phyloP scores from a whole-genome alignment of 2,797 vertebrate genomes.

The Xenentodon cancila region DNA sequence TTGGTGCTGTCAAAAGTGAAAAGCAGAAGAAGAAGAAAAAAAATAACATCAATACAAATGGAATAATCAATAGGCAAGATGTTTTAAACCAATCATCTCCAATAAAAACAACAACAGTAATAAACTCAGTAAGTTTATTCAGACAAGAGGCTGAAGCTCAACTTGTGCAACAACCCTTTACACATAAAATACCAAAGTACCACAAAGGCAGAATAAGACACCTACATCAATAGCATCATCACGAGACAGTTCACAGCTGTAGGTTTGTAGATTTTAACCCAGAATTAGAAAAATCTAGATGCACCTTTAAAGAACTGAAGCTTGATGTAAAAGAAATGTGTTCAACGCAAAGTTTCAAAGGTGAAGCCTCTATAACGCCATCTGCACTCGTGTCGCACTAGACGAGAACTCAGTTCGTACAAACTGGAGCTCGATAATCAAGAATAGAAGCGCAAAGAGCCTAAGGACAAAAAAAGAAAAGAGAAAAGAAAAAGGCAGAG shows the following conservation, averaged over 20 bases:
- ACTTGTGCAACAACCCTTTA: too few species aligned
- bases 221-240: not conserved
- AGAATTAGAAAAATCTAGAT: not conserved
- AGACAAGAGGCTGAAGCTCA: too few species aligned
- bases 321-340: constrained; percentile 21
- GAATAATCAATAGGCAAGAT: not conserved
- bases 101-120: not conserved
- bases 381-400: constrained; percentile 21
- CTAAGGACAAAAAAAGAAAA: not conserved
- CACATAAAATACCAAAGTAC: too few species aligned
- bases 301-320: constrained; percentile 42
- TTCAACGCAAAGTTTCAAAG: constrained; percentile 21
- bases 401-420: constrained; percentile 5
- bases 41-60: not conserved
- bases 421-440: constrained; percentile 30
- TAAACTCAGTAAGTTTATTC: too few species aligned
- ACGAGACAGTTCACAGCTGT: not conserved
- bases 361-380: constrained; percentile 29
- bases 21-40: constrained; percentile 16
- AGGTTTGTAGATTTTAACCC: not conserved
- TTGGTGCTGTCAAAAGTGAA: constrained; percentile 51
- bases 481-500: not conserved
- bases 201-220: not conserved
- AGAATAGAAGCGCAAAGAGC: not conserved
- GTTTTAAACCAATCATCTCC: not conserved